phyloP scores from a whole-genome alignment of 2,113 vertebrate genomes.

The human region GRCh38 chr7:63546501-63547000 shows the following conservation, averaged over 20 bases:
- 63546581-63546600: slow-evolving; percentile 31
- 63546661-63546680: neutral
- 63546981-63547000: too few species aligned
- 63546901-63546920: too few species aligned
- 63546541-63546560: slow-evolving; percentile 68
- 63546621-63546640: neutral
- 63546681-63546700: neutral
- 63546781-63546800: neutral
- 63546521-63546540: slow-evolving; percentile 2
- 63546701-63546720: neutral
- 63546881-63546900: too few species aligned
- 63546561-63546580: slow-evolving; percentile 72
- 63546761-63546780: neutral
- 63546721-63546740: neutral
- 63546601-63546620: slow-evolving; percentile 30
- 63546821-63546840: neutral
- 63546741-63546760: neutral
- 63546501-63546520: slow-evolving; percentile 37
- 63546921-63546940: too few species aligned
- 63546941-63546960: too few species aligned
- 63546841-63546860: neutral
- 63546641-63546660: neutral
- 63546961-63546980: too few species aligned
- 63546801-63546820: neutral
- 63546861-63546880: too few species aligned